These are phyloP conservation scores for Pteropus rufus DNA, from an alignment of 2,797 vertebrate species.

Conservation along the genomic window DNA sequence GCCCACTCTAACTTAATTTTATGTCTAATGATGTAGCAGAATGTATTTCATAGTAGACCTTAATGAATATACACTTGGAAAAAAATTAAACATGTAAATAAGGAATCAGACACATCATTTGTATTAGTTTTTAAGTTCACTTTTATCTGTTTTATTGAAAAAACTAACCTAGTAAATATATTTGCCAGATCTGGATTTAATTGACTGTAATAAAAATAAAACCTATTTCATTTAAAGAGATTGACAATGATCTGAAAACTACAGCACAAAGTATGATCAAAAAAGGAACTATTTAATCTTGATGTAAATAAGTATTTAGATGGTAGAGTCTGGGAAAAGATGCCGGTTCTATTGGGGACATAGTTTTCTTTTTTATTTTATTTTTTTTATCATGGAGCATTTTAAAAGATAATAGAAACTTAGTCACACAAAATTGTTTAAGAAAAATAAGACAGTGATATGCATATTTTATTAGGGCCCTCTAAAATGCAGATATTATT, in stretches of 20 bases:
- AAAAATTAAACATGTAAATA: not conserved
- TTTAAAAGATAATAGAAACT: not conserved
- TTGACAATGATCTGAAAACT: not conserved
- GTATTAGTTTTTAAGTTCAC: not conserved
- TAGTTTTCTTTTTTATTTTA: no score
- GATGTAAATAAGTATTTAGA: not conserved
- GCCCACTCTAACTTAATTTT: not conserved
- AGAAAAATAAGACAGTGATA: not conserved
- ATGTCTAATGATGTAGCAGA: not conserved
- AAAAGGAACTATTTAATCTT: not conserved
- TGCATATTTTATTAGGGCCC: not conserved
- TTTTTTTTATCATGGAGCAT: not conserved
- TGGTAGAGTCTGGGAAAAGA: not conserved
- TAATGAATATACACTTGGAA: not conserved
- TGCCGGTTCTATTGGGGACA: not conserved
- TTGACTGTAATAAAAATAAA: not conserved
- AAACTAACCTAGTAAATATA: not conserved
- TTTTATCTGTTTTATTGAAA: not conserved
- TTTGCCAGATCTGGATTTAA: not conserved
- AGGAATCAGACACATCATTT: not conserved
- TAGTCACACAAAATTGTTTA: not conserved
- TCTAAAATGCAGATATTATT: not conserved
- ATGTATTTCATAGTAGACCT: not conserved
- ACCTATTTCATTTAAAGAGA: not conserved
- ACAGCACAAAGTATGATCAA: not conserved